phyloP scores from a whole-genome alignment of 2,888 invertebrate species.

The Mesorhabditis sp. region DNA sequence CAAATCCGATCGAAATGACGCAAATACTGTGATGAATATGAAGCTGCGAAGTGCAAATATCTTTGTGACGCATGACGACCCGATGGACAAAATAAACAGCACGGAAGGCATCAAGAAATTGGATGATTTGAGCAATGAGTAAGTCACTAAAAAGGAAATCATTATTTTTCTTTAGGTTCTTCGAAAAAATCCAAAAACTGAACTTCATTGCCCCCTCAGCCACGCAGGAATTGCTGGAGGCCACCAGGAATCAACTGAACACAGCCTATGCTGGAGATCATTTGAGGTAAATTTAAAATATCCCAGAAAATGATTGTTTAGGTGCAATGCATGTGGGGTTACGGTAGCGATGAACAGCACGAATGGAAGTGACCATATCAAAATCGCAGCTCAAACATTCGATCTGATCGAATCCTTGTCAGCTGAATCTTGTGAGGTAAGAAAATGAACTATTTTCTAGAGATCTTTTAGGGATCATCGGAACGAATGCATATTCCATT shows the following conservation, averaged over 20 bases:
- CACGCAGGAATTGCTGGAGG: not conserved
- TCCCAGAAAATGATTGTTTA: not conserved
- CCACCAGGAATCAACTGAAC: not conserved
- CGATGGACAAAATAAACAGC: not conserved
- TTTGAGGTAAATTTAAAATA: not conserved
- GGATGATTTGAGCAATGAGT: no score
- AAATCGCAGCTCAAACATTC: not conserved
- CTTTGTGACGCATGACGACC: slow-evolving; percentile 4
- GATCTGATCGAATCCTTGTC: not conserved
- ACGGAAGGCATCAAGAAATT: no score
- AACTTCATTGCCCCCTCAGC: no score
- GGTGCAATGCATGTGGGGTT: not conserved
- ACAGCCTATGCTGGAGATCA: not conserved
- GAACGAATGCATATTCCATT: slow-evolving; percentile 4
- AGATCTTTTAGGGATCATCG: not conserved
- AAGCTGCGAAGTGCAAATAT: not conserved
- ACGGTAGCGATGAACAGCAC: not conserved
- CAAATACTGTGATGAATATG: no score
- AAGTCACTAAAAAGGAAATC: no score
- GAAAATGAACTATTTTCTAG: not conserved
- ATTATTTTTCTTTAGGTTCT: not conserved
- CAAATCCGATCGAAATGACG: no score
- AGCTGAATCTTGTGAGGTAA: not conserved
- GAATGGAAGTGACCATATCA: not conserved
- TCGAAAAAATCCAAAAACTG: not conserved